Evolutionary conservation across 2,888 invertebrate genomes (phyloP).

Genomic region (Athripsodes cinereus): DNA sequence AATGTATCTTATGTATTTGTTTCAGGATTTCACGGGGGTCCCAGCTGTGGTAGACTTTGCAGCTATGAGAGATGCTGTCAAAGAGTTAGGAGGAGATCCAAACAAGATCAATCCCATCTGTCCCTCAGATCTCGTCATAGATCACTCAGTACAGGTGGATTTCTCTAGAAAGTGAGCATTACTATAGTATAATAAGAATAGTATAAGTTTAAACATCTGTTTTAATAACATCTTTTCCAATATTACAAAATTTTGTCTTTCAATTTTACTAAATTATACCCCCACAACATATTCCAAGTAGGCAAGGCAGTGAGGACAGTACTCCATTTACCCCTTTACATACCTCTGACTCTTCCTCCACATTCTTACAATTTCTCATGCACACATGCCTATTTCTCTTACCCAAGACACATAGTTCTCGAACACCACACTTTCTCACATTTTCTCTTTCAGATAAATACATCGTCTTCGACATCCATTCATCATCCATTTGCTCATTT

Average conservation of each 20-base stretch:
- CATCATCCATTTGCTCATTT: too few relatives aligned
- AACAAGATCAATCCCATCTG: conserved; percentile 94
- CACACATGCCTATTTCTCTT: too few relatives aligned
- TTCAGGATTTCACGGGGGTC: conserved; percentile 89
- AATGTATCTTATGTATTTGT: conserved; percentile 9
- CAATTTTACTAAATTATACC: neutral
- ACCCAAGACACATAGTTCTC: too few relatives aligned
- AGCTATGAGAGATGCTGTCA: conserved; percentile 95
- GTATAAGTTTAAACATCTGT: too few relatives aligned
- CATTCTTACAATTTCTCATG: too few relatives aligned
- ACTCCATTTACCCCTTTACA: too few relatives aligned
- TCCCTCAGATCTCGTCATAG: conserved; percentile 96
- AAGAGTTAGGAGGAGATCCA: conserved; percentile 78
- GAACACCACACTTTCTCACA: too few relatives aligned
- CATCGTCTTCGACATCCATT: too few relatives aligned
- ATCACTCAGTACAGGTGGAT: conserved; percentile 97
- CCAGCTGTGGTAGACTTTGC: conserved; percentile 99
- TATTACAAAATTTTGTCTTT: neutral
- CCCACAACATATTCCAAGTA: too few relatives aligned
- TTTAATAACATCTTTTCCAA: neutral
- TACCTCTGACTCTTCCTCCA: too few relatives aligned
- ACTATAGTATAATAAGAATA: neutral
- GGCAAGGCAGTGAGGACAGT: too few relatives aligned
- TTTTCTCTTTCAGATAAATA: too few relatives aligned
- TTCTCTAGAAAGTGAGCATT: conserved; percentile 63